Conservation (phyloP, 1,140 invertebrate genomes). For the Trissolcus basalis region DNA sequence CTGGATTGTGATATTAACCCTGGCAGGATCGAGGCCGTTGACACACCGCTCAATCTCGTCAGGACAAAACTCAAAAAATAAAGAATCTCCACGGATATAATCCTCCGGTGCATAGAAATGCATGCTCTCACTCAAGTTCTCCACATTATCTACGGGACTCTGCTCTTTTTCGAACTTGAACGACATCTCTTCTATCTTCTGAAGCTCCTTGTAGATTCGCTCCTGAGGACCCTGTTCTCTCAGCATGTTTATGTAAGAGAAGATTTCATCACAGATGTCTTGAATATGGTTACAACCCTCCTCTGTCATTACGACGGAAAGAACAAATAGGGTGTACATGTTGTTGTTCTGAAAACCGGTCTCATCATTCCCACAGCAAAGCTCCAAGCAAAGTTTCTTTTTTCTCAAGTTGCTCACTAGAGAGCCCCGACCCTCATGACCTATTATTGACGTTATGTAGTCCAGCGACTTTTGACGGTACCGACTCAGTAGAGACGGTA, state of each 20-base stretch:
- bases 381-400: conserved; percentile 89
- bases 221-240: conserved; percentile 19
- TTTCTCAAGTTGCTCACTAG: conserved; percentile 88
- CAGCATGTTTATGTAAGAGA: conserved; percentile 43
- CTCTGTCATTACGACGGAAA: conserved; percentile 12
- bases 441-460: conserved; percentile 88
- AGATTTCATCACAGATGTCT: conserved; percentile 32
- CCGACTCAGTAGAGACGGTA: conserved; percentile 83
- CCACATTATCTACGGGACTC: conserved; percentile 85
- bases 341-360: conserved; percentile 22
- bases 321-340: conserved; percentile 15
- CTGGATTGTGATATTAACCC: conserved; percentile 85
- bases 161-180: conserved; percentile 81
- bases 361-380: conserved; percentile 67
- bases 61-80: conserved; percentile 87
- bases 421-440: conserved; percentile 92
- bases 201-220: conserved; percentile 29
- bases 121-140: conserved; percentile 86
- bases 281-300: conserved; percentile 28
- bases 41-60: conserved; percentile 82
- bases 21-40: conserved; percentile 81
- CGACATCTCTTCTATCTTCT: conserved; percentile 28
- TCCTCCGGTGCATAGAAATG: conserved; percentile 86
- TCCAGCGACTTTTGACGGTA: conserved; percentile 87
- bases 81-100: conserved; percentile 81